Conservation (phyloP, 2,113 vertebrate species). For the Cnemophilus loriae region DNA sequence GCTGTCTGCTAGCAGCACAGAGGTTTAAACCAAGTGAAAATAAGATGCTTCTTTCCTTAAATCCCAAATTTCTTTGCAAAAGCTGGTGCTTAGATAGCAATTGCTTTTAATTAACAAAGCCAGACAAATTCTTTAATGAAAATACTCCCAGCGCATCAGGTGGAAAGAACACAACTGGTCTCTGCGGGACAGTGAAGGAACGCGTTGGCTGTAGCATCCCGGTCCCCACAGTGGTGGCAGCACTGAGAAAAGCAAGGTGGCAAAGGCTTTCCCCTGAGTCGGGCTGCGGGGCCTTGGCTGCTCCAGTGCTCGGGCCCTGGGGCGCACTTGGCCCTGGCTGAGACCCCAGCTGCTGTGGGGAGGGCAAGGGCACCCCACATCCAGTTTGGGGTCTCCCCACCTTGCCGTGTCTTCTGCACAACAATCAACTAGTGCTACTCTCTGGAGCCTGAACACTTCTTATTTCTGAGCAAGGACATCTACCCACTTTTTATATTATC, state of each 20-base stretch:
- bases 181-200: background rate
- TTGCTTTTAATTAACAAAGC: background rate
- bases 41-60: background rate
- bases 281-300: background rate
- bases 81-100: background rate
- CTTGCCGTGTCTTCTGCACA: background rate
- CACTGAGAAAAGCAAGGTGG: background rate
- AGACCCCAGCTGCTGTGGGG: background rate
- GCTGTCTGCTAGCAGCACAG: background rate
- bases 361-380: background rate
- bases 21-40: background rate
- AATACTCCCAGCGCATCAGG: background rate
- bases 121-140: background rate
- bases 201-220: accelerated
- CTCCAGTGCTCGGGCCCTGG: background rate
- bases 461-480: background rate
- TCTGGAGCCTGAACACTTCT: background rate
- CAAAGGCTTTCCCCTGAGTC: background rate
- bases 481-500: background rate
- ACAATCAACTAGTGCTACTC: background rate
- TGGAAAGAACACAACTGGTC: background rate
- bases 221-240: background rate
- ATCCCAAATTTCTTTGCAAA: background rate
- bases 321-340: accelerated
- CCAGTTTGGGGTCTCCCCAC: background rate